Evolutionary conservation across 2,113 vertebrate species (phyloP).

Genomic region (Uria lomvia): DNA sequence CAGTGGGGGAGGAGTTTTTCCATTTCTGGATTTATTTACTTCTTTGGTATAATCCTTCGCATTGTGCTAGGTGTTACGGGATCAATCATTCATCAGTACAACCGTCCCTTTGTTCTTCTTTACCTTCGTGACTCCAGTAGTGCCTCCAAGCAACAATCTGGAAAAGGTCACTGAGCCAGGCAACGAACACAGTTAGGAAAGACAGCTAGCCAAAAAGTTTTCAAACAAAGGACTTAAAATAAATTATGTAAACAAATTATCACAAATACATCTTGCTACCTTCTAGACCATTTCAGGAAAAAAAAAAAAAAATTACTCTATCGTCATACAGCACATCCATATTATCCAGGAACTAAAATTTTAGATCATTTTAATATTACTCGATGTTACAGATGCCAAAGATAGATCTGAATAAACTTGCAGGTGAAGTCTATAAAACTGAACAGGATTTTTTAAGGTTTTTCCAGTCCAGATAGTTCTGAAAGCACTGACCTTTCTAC

Average conservation of each 20-base stretch:
- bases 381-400: neutral
- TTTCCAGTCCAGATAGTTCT: neutral
- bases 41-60: neutral
- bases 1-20: neutral
- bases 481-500: neutral
- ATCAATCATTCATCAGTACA: neutral
- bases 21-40: neutral
- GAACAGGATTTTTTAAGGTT: neutral
- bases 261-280: neutral
- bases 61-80: fast-evolving
- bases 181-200: neutral
- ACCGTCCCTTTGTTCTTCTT: neutral
- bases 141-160: neutral
- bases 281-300: neutral
- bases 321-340: fast-evolving
- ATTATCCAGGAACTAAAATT: neutral
- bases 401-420: neutral
- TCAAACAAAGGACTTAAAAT: neutral
- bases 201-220: neutral
- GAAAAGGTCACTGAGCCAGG: neutral
- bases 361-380: neutral
- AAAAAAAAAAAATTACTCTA: neutral
- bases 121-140: neutral
- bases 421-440: neutral
- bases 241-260: neutral